Base-by-base conservation (phyloP, 2,797 vertebrate species). In the Squalus acanthias region DNA sequence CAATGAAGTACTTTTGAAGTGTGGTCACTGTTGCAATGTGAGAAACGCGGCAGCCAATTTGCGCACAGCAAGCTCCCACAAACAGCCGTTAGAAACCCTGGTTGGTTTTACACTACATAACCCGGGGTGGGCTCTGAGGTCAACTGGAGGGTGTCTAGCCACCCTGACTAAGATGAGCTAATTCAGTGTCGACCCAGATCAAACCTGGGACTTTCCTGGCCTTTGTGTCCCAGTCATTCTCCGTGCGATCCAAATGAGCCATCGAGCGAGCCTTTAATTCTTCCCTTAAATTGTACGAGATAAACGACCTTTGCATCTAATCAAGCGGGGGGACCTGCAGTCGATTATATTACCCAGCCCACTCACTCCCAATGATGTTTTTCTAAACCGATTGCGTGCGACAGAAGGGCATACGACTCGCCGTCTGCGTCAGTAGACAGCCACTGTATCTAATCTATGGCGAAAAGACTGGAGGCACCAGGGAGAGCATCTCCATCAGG, bases 371-470 rank as follows among this genome's bases (percentile, higher is more conserved):
- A 69, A 96, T 87, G 96, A 96, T 72, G 95, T 96, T 87, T 96
- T 94, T 50, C 97, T 97, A 96, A 97, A 97, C 97, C 96, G 96
- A 96, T 96, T 96, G 96, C 79, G 95, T 97, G 96, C 91, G 96
- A 96, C 96, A 97, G 96, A 92, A 82, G 96, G 96, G 96, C 96
- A 95, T 97, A 53, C 96, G 96, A 96, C 97, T 96, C 97, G 97
- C 97, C 96, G 97, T 97, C 97, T 96, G 74, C 96, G 76, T 97
- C 96, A 97, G 97, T 97, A 96, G 96, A 97, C 97, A 97, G 97
- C 97, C 97, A 97, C 97, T 96, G 96, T 97, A 97, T 98, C 97
- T 98, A 98, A 97, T 98, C 96, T 97, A 97, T 91, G 97, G 94
- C 97, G 96, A 98, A 46, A 70, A 96, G 95, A 63, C 39, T 95